These are phyloP conservation scores for Rana temporaria DNA, from an alignment of 2,113 vertebrate genomes.

Conservation along the genomic window DNA sequence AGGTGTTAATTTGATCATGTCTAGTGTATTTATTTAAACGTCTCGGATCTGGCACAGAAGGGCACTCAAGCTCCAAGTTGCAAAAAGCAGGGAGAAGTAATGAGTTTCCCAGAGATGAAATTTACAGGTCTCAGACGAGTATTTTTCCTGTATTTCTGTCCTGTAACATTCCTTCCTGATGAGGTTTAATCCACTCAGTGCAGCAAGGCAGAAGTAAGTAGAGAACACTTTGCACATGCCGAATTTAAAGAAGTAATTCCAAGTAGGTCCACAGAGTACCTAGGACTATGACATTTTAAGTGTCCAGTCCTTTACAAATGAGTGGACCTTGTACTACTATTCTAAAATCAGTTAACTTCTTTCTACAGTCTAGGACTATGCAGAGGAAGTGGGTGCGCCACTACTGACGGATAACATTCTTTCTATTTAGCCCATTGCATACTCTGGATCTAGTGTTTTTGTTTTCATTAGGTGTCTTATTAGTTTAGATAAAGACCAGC, in stretches of 20 bases:
- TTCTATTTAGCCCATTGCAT: too few species aligned
- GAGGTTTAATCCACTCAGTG: slow-evolving; percentile 57
- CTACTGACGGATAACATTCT: too few species aligned
- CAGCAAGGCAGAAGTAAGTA: slow-evolving; percentile 49
- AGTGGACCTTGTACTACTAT: too few species aligned
- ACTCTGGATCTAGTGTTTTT: too few species aligned
- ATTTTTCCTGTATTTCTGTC: slow-evolving; percentile 56
- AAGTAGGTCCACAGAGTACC: background rate
- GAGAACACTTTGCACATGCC: slow-evolving; percentile 32
- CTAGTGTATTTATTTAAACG: slow-evolving; percentile 46
- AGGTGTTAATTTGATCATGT: slow-evolving; percentile 51
- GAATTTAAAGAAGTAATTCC: slow-evolving; percentile 26
- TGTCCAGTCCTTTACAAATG: too few species aligned
- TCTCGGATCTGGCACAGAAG: slow-evolving; percentile 47
- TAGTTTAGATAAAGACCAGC: too few species aligned
- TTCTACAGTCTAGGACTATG: too few species aligned
- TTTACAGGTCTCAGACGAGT: slow-evolving; percentile 57
- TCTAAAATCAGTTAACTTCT: too few species aligned
- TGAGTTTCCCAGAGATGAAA: slow-evolving; percentile 58
- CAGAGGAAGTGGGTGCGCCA: too few species aligned
- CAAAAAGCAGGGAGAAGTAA: slow-evolving; percentile 49
- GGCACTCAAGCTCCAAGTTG: slow-evolving; percentile 38
- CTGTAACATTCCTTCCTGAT: slow-evolving; percentile 56
- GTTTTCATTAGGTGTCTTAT: too few species aligned
- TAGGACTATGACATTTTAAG: background rate